phyloP scores from a whole-genome alignment of 1,140 invertebrate species.

The Drosophila carrolli region DNA sequence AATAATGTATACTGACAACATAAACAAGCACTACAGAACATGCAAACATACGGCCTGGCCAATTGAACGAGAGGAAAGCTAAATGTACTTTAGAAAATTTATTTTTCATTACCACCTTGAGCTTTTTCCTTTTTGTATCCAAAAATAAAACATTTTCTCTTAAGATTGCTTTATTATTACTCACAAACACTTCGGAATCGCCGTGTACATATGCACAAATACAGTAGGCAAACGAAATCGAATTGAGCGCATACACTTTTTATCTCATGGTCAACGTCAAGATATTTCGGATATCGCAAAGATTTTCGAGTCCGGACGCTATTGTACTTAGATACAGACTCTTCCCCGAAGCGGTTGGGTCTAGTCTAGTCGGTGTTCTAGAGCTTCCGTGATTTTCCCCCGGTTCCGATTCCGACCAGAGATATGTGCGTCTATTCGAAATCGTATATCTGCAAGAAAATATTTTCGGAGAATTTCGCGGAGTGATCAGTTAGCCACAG shows the following conservation, averaged over 20 bases:
- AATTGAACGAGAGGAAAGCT: conserved; percentile 52
- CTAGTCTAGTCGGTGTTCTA: conserved; percentile 3
- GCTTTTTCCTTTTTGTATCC: conserved; percentile 65
- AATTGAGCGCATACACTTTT: conserved; percentile 64
- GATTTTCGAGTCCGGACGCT: conserved; percentile 46
- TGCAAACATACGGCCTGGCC: conserved; percentile 23
- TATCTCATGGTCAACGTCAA: conserved; percentile 77
- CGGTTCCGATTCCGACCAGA: not conserved
- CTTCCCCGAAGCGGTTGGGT: conserved; percentile 31
- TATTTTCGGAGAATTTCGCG: conserved; percentile 11
- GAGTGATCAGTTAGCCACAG: conserved; percentile 9
- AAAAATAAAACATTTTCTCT: conserved; percentile 78
- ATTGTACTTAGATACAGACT: conserved; percentile 42
- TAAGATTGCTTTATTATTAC: conserved; percentile 52
- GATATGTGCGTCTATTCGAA: conserved; percentile 30
- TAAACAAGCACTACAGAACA: conserved; percentile 34
- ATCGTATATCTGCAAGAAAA: conserved; percentile 10
- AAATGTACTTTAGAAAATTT: conserved; percentile 56
- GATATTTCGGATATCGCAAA: conserved; percentile 55
- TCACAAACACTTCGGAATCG: conserved; percentile 23
- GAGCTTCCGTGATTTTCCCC: conserved; percentile 1
- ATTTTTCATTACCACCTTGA: conserved; percentile 73
- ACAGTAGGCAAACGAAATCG: conserved; percentile 34
- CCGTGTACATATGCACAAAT: conserved; percentile 34
- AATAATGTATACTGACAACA: conserved; percentile 44